Evolutionary conservation across 1,140 invertebrate species (phyloP).

Genomic region (Ceratosolen solmsi): DNA sequence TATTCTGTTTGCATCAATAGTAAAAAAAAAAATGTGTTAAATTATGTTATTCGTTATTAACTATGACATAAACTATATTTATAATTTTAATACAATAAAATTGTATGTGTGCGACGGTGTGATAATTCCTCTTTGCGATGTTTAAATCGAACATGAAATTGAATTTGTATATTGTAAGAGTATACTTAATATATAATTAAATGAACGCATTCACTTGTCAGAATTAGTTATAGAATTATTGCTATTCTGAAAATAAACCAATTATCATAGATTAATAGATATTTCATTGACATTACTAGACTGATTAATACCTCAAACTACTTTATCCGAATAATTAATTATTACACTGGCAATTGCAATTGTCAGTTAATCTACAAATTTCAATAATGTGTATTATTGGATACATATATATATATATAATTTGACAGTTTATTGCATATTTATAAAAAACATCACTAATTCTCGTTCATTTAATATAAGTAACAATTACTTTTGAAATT

Average conservation of each 20-base stretch:
- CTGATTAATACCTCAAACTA: constrained; percentile 1
- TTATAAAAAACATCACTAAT: too few relatives aligned
- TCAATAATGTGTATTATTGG: neutral
- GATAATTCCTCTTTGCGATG: too few relatives aligned
- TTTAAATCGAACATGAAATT: neutral
- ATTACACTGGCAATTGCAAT: constrained; percentile 6
- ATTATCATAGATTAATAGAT: neutral
- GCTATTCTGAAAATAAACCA: neutral
- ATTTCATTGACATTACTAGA: constrained; percentile 14
- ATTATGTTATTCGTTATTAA: too few relatives aligned
- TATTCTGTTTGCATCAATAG: too few relatives aligned
- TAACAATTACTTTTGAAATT: too few relatives aligned
- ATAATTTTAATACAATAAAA: neutral
- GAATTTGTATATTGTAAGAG: neutral
- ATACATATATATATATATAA: too few relatives aligned
- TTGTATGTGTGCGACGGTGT: too few relatives aligned
- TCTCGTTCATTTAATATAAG: too few relatives aligned
- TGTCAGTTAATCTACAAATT: neutral
- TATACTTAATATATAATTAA: constrained; percentile 17
- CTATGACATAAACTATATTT: neutral
- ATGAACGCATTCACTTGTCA: neutral
- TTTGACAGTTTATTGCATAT: too few relatives aligned
- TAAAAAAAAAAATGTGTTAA: too few relatives aligned
- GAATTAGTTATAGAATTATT: constrained; percentile 14
- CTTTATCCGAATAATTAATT: neutral